Evolutionary conservation across 1,140 invertebrate species (phyloP), one percentile per base, ranked within the genome.

Genomic region (Protaetia brevitarsis): DNA sequence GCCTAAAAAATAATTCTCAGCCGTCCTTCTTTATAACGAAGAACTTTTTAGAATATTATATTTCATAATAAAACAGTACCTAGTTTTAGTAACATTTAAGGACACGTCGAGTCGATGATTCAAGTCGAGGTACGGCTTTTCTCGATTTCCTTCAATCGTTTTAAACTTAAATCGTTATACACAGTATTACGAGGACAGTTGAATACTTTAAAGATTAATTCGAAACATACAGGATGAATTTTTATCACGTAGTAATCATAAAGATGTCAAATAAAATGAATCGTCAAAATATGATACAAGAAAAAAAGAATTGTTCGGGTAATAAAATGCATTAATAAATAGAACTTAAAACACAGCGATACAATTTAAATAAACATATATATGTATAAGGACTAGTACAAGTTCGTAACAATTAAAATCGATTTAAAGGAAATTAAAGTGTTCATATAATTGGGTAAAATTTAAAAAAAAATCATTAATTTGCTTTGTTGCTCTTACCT

Each of bases 11-110:
- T 59, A 59, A 59, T 59, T 23, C n/a, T 59, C 57, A 5, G 16
- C 7, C 6, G 57, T 16, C 57, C 26, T 59, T 31, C 57, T 59
- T 59, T 16, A 59, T 13, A 59, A 59, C 57, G 57, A 59, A 59
- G 57, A 59, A 59, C 29, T 13, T 28, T 10, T 16, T 11, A 7
- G n/a, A 11, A 58, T 29, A 58, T 27, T 13, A 59, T 59, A 27
- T n/a, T 34, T 34, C 31, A 34, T 34, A 34, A 34, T 34, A 34
- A 34, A 34, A 34, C 7, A 34, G 7, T 34, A 34, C 31, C n/a
- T n/a, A n/a, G n/a, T n/a, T n/a, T n/a, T 19, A 21, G 19, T 51
- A 16, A 51, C 16, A 45, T 45, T 45, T 45, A 7, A 51, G 26
- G 19, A 51, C 41, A 51, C 41, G 41, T 51, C n/a, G n/a, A n/a